phyloP scores from a whole-genome alignment of 2,888 invertebrate genomes.

The Ceriagrion tenellum region DNA sequence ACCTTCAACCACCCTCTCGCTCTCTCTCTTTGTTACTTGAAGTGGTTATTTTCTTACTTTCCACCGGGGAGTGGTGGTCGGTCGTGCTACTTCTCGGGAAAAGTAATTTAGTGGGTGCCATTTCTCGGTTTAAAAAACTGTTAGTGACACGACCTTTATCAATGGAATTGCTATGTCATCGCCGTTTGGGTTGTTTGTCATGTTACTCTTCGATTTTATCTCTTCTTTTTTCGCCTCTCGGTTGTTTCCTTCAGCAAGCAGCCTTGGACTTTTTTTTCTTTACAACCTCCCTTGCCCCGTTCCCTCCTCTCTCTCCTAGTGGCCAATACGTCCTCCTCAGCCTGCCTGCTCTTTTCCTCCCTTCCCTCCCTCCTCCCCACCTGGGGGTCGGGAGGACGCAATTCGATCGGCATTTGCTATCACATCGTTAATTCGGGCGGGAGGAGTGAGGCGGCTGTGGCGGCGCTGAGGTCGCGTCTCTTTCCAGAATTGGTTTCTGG shows the following conservation, averaged over 20 bases:
- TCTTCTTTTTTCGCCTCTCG: background rate
- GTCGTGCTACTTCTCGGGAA: background rate
- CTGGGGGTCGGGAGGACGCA: background rate
- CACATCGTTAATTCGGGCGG: background rate
- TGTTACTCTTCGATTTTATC: slow-evolving; percentile 34
- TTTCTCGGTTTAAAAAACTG: slow-evolving; percentile 26
- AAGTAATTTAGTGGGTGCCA: background rate
- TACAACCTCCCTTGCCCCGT: background rate
- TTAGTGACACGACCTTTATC: slow-evolving; percentile 25
- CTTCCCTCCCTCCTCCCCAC: background rate
- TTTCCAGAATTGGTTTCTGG: background rate
- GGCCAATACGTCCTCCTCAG: background rate
- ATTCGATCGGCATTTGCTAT: slow-evolving; percentile 33
- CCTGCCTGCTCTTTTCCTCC: background rate
- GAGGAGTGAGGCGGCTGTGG: background rate
- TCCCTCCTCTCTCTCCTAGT: background rate
- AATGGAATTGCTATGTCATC: slow-evolving; percentile 33
- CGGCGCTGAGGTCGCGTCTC: background rate
- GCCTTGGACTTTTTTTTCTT: slow-evolving; percentile 39
- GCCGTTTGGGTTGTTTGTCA: slow-evolving; percentile 46
- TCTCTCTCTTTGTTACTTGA: background rate
- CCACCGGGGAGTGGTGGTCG: background rate
- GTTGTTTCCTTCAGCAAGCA: background rate
- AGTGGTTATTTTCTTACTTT: background rate
- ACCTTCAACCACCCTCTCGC: background rate